phyloP scores from a whole-genome alignment of 2,797 vertebrate species.

The Philypnodon macrostomus region DNA sequence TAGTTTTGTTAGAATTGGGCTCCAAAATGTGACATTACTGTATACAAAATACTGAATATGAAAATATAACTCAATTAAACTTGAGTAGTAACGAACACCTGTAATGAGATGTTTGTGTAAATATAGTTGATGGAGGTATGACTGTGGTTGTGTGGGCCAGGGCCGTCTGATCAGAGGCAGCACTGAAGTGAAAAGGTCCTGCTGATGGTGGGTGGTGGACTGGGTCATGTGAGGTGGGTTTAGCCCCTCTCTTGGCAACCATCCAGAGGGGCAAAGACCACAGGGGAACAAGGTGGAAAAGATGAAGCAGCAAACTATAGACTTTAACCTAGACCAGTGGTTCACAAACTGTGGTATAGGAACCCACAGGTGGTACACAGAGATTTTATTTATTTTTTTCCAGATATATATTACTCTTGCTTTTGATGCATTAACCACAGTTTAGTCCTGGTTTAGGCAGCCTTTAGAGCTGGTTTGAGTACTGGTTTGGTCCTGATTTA shows the following conservation, averaged over 20 bases:
- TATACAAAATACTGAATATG: no score
- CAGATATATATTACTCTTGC: no score
- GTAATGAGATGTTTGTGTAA: conserved; percentile 1
- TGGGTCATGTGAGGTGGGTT: conserved; percentile 61
- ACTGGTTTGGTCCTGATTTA: no score
- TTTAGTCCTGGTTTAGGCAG: no score
- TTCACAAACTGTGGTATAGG: no score
- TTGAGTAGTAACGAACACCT: neutral
- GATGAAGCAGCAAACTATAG: neutral
- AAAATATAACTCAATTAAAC: neutral
- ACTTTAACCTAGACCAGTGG: neutral
- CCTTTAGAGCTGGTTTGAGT: no score
- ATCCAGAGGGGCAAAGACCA: conserved; percentile 15
- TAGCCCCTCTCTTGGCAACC: conserved; percentile 21
- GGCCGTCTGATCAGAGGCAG: conserved; percentile 14
- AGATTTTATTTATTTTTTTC: no score
- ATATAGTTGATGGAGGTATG: conserved; percentile 6
- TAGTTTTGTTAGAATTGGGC: no score
- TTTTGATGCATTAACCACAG: no score
- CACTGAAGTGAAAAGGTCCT: conserved; percentile 13
- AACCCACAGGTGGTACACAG: no score
- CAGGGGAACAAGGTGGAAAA: conserved; percentile 5
- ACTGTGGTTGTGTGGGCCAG: conserved; percentile 7
- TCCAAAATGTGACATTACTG: no score
- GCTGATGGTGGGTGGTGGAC: conserved; percentile 21